A percentile compares a stretch with the other conserved stretches of the same genome.
Evolutionary conservation across 1,140 invertebrate genomes (phyloP).

Genomic region (Trinorchestia longiramus): DNA sequence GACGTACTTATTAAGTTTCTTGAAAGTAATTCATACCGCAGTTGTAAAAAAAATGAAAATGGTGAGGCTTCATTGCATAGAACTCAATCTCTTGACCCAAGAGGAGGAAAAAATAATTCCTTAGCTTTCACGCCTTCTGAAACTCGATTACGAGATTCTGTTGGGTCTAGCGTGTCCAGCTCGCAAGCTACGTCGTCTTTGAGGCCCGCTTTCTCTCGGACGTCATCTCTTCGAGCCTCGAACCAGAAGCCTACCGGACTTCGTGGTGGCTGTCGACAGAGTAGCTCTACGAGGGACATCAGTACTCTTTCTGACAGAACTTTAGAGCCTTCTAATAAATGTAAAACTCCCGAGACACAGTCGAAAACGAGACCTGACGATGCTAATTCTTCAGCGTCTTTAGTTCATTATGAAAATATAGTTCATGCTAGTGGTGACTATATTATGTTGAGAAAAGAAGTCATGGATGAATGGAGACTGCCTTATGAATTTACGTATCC

Average conservation of each 20-base stretch:
- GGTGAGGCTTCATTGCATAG: not conserved
- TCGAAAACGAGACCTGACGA: not conserved
- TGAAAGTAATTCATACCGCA: not conserved
- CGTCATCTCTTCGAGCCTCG: not conserved
- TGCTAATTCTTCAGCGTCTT: not conserved
- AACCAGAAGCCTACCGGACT: not conserved
- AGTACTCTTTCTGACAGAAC: not conserved
- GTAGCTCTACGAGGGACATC: not conserved
- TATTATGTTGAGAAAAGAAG: slow-evolving; percentile 14
- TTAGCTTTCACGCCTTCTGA: not conserved
- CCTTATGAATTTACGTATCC: slow-evolving; percentile 37
- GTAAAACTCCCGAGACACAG: not conserved
- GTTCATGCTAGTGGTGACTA: slow-evolving; percentile 21
- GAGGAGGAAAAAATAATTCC: not conserved
- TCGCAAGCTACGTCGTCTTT: not conserved
- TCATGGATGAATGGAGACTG: slow-evolving; percentile 29
- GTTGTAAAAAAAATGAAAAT: not conserved
- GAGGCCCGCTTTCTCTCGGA: not conserved
- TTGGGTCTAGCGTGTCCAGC: not conserved
- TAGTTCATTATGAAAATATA: not conserved
- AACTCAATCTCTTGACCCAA: slow-evolving; percentile 15
- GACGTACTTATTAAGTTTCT: slow-evolving; percentile 34
- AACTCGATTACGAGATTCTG: not conserved
- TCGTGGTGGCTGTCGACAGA: slow-evolving; percentile 5
- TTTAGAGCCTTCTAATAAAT: not conserved